phyloP scores from a whole-genome alignment of 2,888 invertebrate genomes.

The Cephus runcator region DNA sequence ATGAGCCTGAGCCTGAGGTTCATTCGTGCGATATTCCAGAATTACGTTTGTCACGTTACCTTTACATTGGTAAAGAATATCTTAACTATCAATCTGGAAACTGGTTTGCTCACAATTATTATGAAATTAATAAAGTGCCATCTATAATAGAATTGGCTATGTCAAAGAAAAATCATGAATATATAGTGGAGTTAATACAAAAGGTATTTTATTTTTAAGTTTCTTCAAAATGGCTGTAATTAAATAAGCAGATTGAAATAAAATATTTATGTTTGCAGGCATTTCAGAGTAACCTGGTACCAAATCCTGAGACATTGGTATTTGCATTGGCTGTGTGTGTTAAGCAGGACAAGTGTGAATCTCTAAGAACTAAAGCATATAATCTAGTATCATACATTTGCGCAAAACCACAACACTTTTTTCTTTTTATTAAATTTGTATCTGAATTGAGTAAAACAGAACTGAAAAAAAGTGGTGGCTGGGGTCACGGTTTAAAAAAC shows the following conservation, averaged over 20 bases:
- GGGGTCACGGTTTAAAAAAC: slow-evolving; percentile 75
- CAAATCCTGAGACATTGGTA: slow-evolving; percentile 71
- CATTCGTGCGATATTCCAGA: not conserved
- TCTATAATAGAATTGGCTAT: slow-evolving; percentile 58
- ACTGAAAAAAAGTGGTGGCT: slow-evolving; percentile 58
- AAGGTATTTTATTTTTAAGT: slow-evolving; percentile 34
- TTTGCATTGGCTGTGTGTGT: slow-evolving; percentile 75
- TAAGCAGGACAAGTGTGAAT: slow-evolving; percentile 56
- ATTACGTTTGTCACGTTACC: slow-evolving; percentile 64
- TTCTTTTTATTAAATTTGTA: slow-evolving; percentile 73
- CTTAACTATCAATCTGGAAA: slow-evolving; percentile 71
- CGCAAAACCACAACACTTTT: slow-evolving; percentile 72
- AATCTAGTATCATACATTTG: slow-evolving; percentile 69
- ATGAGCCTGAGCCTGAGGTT: not conserved
- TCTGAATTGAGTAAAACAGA: slow-evolving; percentile 62
- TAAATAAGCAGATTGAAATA: not conserved
- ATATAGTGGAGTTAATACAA: slow-evolving; percentile 51
- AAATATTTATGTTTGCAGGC: slow-evolving; percentile 57
- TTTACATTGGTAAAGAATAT: slow-evolving; percentile 69
- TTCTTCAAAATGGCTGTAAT: not conserved
- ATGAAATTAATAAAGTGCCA: slow-evolving; percentile 63
- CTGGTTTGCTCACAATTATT: slow-evolving; percentile 69
- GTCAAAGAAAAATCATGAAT: slow-evolving; percentile 37
- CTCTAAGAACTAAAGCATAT: slow-evolving; percentile 69
- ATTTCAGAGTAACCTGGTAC: slow-evolving; percentile 67